phyloP scores from a whole-genome alignment of 2,888 invertebrate species.

The Lomographa bimaculata region DNA sequence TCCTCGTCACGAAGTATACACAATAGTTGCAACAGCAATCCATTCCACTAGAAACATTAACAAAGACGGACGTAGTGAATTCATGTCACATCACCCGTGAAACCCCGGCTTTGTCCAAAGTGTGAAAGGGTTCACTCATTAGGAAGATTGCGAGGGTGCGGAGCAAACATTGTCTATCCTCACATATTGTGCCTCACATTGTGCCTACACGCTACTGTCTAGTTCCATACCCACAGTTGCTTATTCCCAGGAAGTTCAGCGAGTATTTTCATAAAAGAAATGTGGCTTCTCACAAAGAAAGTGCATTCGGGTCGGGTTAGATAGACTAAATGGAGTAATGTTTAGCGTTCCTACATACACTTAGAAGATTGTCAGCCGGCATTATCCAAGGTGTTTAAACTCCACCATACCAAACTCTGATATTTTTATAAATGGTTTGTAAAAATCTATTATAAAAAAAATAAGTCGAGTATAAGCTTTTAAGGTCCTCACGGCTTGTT shows the following conservation, averaged over 20 bases:
- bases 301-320: constrained; percentile 70
- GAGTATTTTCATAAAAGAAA: constrained; percentile 54
- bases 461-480: too few species aligned
- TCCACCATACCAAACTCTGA: too few species aligned
- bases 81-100: constrained; percentile 76
- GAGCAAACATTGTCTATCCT: constrained; percentile 65
- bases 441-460: too few species aligned
- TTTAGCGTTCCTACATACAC: too few species aligned
- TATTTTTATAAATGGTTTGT: too few species aligned
- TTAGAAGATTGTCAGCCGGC: too few species aligned
- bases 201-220: constrained; percentile 62
- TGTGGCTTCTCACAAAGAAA: constrained; percentile 60
- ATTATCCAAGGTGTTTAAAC: too few species aligned
- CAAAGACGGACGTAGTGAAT: constrained; percentile 69
- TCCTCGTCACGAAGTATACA: too few species aligned
- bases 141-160: constrained; percentile 82
- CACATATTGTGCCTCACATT: constrained; percentile 57
- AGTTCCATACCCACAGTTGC: constrained; percentile 51
- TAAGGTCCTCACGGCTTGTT: too few species aligned
- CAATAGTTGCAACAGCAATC: constrained; percentile 49
- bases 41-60: constrained; percentile 56
- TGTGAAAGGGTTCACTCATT: constrained; percentile 83
- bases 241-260: constrained; percentile 65
- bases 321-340: constrained; percentile 49
- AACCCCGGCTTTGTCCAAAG: constrained; percentile 76